Conservation (phyloP, 2,113 vertebrate genomes). For the Isurus oxyrinchus region DNA sequence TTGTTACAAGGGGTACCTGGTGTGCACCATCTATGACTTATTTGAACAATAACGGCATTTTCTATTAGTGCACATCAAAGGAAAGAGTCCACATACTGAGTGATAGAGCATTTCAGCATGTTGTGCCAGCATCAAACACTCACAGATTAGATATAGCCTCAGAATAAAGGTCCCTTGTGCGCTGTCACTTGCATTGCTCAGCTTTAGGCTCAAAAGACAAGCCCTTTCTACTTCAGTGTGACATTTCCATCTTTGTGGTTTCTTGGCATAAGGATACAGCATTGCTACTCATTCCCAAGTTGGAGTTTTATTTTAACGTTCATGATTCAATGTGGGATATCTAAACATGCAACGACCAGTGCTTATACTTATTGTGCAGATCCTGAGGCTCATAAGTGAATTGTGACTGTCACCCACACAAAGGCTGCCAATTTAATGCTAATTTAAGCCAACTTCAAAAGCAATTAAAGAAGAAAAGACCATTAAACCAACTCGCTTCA, state of each 20-base stretch:
- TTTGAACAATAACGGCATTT: background rate
- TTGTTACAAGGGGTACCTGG: background rate
- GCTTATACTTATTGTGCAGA: background rate
- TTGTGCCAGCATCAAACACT: background rate
- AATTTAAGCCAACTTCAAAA: background rate
- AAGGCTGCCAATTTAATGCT: background rate
- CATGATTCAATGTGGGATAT: background rate
- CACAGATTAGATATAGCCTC: background rate
- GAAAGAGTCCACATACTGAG: background rate
- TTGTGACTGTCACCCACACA: background rate
- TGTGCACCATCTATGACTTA: background rate
- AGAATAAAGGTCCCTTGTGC: background rate
- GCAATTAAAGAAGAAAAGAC: background rate
- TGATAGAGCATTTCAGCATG: background rate
- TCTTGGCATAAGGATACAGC: background rate
- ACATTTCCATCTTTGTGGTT: background rate
- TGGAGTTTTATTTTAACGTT: background rate
- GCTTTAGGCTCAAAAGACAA: background rate
- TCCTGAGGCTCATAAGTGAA: background rate
- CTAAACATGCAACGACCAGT: background rate
- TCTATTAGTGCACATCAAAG: background rate
- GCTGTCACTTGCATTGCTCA: background rate
- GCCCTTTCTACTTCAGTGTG: background rate
- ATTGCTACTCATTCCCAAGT: background rate
- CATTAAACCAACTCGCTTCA: background rate